A percentile compares a stretch with the other conserved stretches of the same genome.
Conservation (phyloP, 2,113 vertebrate species). For the Nansenia antarctica region DNA sequence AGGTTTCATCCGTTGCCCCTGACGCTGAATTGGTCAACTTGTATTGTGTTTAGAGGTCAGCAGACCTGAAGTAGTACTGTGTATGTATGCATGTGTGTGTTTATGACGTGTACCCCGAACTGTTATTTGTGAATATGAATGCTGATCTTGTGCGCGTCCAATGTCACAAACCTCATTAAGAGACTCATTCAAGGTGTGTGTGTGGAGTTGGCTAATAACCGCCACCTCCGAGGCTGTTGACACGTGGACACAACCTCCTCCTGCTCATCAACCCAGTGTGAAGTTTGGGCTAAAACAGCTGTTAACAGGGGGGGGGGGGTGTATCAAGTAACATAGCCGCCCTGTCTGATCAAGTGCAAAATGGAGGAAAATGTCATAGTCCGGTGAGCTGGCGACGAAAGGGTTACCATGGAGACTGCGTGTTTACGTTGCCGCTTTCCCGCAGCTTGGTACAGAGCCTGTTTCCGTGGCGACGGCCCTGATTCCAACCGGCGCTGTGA, state of each 20-base stretch:
- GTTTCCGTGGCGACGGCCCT: conserved; percentile 76
- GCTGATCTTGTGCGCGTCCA: background rate
- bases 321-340: background rate
- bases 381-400: conserved; percentile 39
- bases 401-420: conserved; percentile 67
- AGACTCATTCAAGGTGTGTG: conserved; percentile 5
- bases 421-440: conserved; percentile 72
- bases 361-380: background rate
- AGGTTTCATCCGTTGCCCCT: background rate
- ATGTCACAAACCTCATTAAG: background rate
- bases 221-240: too few species aligned
- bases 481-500: conserved; percentile 46
- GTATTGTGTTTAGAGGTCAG: background rate
- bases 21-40: background rate
- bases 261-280: background rate
- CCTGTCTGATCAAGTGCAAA: background rate
- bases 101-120: background rate
- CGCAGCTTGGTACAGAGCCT: conserved; percentile 66
- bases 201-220: background rate
- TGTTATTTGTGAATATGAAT: background rate
- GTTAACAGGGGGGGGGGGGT: background rate
- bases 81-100: background rate
- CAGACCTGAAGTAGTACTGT: too few species aligned
- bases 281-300: background rate
- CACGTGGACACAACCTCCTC: background rate